phyloP scores from a whole-genome alignment of 2,797 vertebrate genomes.

The Nannoperca australis region DNA sequence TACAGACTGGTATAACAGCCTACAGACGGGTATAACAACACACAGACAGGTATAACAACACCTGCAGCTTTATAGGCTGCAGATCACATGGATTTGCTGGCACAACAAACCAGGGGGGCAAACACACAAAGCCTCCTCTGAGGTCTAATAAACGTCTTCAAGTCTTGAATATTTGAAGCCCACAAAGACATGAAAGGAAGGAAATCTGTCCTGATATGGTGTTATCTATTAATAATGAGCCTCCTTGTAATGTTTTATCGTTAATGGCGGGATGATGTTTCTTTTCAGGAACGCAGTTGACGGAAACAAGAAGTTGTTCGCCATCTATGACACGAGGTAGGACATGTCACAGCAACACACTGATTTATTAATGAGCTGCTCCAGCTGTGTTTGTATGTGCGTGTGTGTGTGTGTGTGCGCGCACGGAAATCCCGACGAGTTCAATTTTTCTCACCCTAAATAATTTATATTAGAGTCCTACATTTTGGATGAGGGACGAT shows the following conservation, averaged over 20 bases:
- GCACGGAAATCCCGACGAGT: conserved; percentile 2
- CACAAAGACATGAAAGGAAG: background rate
- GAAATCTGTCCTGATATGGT: background rate
- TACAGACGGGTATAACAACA: no score
- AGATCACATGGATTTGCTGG: background rate
- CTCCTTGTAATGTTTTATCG: background rate
- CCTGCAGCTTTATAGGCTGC: no score
- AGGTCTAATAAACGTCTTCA: background rate
- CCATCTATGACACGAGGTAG: conserved; percentile 96
- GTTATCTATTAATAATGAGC: background rate
- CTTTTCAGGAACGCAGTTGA: conserved; percentile 93
- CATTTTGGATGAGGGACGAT: conserved; percentile 6
- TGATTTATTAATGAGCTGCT: background rate
- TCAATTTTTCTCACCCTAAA: conserved; percentile 2
- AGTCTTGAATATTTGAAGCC: background rate
- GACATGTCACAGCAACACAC: conserved; percentile 47
- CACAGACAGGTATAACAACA: no score
- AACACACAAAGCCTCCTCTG: background rate
- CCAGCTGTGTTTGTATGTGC: background rate
- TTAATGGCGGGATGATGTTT: conserved; percentile 43
- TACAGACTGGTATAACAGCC: no score
- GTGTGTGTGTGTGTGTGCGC: background rate
- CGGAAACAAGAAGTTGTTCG: conserved; percentile 94
- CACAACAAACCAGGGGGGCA: background rate
- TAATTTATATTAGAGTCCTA: conserved; percentile 1